phyloP scores from a whole-genome alignment of 2,888 invertebrate genomes.

The Cyrtodaria siliqua region DNA sequence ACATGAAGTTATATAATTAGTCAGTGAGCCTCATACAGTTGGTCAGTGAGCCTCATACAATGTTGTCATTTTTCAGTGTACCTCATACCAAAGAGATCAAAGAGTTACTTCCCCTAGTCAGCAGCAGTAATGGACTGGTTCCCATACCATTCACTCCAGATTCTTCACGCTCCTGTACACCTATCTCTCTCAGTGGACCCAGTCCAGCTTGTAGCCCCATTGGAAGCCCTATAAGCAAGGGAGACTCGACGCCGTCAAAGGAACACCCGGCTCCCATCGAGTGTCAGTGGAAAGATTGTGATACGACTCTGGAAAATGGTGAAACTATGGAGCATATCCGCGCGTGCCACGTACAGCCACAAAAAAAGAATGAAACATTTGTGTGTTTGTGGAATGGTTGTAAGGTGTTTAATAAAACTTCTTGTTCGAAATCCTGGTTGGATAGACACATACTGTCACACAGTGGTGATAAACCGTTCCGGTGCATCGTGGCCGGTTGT shows the following conservation, averaged over 20 bases:
- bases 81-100: constrained; percentile 54
- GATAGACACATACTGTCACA: constrained; percentile 96
- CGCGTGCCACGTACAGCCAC: constrained; percentile 86
- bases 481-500: constrained; percentile 98
- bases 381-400: constrained; percentile 97
- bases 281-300: constrained; percentile 85
- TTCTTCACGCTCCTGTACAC: constrained; percentile 74
- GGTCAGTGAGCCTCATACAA: no score
- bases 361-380: constrained; percentile 92
- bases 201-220: constrained; percentile 50
- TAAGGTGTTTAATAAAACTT: constrained; percentile 96
- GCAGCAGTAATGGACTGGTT: constrained; percentile 34
- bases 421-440: constrained; percentile 96
- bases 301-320: constrained; percentile 68
- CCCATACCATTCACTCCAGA: constrained; percentile 61
- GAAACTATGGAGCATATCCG: constrained; percentile 82
- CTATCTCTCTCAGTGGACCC: constrained; percentile 61
- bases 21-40: no score
- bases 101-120: constrained; percentile 62
- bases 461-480: constrained; percentile 96
- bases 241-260: constrained; percentile 58
- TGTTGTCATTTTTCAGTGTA: constrained; percentile 49
- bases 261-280: constrained; percentile 51
- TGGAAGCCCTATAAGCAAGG: constrained; percentile 60
- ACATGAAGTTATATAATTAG: no score